Evolutionary conservation across 2,113 vertebrate genomes (phyloP).

Genomic region (Oryzias celebensis): DNA sequence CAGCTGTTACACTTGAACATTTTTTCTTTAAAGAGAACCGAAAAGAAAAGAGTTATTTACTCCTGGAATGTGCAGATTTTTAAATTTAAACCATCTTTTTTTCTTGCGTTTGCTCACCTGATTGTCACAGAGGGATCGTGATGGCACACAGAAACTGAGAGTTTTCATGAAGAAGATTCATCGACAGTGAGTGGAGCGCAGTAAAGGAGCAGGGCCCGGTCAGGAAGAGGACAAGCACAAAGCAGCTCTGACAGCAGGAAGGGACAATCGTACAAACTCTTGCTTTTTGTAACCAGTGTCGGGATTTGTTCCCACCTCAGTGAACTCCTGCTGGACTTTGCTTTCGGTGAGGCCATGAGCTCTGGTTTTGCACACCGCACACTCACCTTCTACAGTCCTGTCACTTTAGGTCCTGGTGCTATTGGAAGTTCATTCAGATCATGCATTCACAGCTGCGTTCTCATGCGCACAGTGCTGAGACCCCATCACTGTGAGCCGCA

Average conservation of each 20-base stretch:
- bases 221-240: constrained; percentile 52
- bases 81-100: not conserved
- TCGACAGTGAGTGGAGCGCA: constrained; percentile 15
- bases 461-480: too few species aligned
- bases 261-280: constrained; percentile 43
- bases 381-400: too few species aligned
- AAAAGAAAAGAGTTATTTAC: too few species aligned
- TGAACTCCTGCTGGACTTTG: constrained; percentile 17
- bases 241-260: constrained; percentile 39
- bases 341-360: too few species aligned
- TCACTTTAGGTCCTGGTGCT: too few species aligned
- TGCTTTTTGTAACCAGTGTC: constrained; percentile 28
- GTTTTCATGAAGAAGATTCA: not conserved
- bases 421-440: too few species aligned
- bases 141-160: not conserved
- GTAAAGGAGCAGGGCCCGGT: constrained; percentile 12
- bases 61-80: not conserved
- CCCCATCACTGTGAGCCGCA: too few species aligned
- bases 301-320: constrained; percentile 42
- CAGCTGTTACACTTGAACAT: too few species aligned
- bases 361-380: too few species aligned
- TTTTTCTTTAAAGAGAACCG: too few species aligned
- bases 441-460: too few species aligned
- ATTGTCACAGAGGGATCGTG: not conserved
- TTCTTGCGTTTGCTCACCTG: not conserved